These are phyloP conservation scores for Agrilus planipennis DNA, from an alignment of 1,140 invertebrate genomes.

Conservation along the genomic window DNA sequence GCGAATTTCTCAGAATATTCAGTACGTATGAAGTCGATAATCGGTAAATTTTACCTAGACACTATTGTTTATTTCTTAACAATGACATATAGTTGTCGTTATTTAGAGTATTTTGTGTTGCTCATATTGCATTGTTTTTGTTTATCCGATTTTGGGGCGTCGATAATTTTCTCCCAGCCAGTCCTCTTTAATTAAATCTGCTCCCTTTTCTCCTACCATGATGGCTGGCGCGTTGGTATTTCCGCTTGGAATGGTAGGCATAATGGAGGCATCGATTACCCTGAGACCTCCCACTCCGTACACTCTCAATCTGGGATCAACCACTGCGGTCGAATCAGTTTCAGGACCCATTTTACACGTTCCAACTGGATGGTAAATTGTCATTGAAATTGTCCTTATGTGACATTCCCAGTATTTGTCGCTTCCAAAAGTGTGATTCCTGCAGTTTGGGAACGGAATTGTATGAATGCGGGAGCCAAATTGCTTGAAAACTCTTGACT, in stretches of 20 bases:
- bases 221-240: constrained; percentile 35
- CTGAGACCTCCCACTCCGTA: constrained; percentile 65
- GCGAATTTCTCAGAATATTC: too few relatives aligned
- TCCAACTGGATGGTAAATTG: constrained; percentile 72
- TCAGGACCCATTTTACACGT: constrained; percentile 76
- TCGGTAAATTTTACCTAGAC: too few relatives aligned
- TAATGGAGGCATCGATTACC: constrained; percentile 80
- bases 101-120: too few relatives aligned
- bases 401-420: constrained; percentile 79
- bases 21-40: too few relatives aligned
- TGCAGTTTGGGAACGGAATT: constrained; percentile 67
- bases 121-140: too few relatives aligned
- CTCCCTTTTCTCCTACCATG: constrained; percentile 35
- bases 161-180: constrained; percentile 25
- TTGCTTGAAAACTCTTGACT: constrained; percentile 66
- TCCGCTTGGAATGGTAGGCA: constrained; percentile 62
- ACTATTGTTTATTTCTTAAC: too few relatives aligned
- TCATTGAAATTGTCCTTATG: constrained; percentile 73
- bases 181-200: constrained; percentile 36
- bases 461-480: constrained; percentile 65
- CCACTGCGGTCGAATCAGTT: constrained; percentile 63
- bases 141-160: constrained; percentile 20
- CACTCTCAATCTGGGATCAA: constrained; percentile 65
- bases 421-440: constrained; percentile 53
- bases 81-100: too few relatives aligned